These are phyloP conservation scores for Microctonus brassicae DNA, from an alignment of 2,888 invertebrate species.

Conservation along the genomic window DNA sequence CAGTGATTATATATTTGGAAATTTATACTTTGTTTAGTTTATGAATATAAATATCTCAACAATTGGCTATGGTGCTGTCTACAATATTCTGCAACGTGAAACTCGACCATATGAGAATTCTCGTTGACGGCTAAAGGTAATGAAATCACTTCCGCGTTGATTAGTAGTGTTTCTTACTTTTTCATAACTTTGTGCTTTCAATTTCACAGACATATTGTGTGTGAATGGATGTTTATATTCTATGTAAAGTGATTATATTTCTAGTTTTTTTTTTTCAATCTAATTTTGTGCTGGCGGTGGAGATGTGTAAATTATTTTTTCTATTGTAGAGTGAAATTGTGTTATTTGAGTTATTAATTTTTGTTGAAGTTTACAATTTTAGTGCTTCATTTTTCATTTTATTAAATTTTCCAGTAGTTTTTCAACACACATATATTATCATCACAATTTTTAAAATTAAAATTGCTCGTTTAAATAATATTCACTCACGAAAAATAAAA, in stretches of 20 bases:
- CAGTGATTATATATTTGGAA: slow-evolving; percentile 19
- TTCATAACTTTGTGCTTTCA: background rate
- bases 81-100: slow-evolving; percentile 35
- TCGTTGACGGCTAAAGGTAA: slow-evolving; percentile 46
- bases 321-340: background rate
- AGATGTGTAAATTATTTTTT: background rate
- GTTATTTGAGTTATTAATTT: background rate
- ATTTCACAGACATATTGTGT: background rate
- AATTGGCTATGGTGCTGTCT: slow-evolving; percentile 36
- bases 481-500: too few relatives aligned
- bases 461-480: too few relatives aligned
- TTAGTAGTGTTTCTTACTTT: background rate
- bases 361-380: background rate
- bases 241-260: background rate
- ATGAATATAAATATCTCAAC: background rate
- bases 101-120: slow-evolving; percentile 40
- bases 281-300: background rate
- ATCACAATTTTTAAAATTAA: too few relatives aligned
- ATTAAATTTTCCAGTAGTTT: too few relatives aligned
- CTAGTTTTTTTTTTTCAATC: background rate
- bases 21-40: background rate
- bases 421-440: too few relatives aligned
- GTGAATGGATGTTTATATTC: background rate
- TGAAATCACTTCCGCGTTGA: slow-evolving; percentile 28
- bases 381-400: too few relatives aligned